Percentiles rank a stretch among this genome's conserved stretches.
These are phyloP conservation scores for Craniophora ligustri DNA, from an alignment of 2,888 invertebrate genomes.

Conservation along the genomic window DNA sequence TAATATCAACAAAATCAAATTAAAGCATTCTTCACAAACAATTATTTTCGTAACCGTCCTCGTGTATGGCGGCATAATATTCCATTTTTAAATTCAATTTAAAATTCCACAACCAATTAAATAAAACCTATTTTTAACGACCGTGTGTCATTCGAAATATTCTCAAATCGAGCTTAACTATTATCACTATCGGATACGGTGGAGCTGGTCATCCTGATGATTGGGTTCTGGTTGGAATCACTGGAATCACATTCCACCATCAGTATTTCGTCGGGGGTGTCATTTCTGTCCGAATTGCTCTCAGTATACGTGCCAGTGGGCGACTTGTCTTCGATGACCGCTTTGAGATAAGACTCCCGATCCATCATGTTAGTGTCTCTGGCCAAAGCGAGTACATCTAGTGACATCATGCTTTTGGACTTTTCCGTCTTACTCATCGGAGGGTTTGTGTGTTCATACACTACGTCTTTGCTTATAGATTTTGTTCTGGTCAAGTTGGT, in stretches of 20 bases:
- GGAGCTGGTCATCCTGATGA: constrained; percentile 84
- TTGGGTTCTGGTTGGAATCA: constrained; percentile 82
- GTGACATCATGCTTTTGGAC: constrained; percentile 85
- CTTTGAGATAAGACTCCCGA: constrained; percentile 81
- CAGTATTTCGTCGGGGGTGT: constrained; percentile 82
- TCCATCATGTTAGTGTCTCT: constrained; percentile 80
- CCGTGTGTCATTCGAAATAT: constrained; percentile 13
- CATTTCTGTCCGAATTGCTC: constrained; percentile 83
- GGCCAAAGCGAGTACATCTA: constrained; percentile 81
- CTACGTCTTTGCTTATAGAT: constrained; percentile 78
- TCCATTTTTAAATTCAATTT: constrained; percentile 8
- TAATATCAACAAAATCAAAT: constrained; percentile 16
- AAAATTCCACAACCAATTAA: constrained; percentile 43
- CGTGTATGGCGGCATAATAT: constrained; percentile 3
- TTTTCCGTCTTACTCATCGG: constrained; percentile 78
- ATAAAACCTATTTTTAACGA: constrained; percentile 22
- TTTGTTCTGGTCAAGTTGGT: constrained; percentile 73
- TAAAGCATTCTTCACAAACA: constrained; percentile 45
- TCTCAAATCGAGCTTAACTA: constrained; percentile 66
- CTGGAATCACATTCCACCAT: constrained; percentile 86
- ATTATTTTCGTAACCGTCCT: constrained; percentile 5
- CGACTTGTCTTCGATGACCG: constrained; percentile 84
- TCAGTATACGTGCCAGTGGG: constrained; percentile 84
- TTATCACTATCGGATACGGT: constrained; percentile 83
- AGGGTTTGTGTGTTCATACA: constrained; percentile 73